Percentiles rank a stretch among this genome's conserved stretches.
Evolutionary conservation across 2,113 vertebrate species (phyloP).

Genomic region (Lepus americanus): DNA sequence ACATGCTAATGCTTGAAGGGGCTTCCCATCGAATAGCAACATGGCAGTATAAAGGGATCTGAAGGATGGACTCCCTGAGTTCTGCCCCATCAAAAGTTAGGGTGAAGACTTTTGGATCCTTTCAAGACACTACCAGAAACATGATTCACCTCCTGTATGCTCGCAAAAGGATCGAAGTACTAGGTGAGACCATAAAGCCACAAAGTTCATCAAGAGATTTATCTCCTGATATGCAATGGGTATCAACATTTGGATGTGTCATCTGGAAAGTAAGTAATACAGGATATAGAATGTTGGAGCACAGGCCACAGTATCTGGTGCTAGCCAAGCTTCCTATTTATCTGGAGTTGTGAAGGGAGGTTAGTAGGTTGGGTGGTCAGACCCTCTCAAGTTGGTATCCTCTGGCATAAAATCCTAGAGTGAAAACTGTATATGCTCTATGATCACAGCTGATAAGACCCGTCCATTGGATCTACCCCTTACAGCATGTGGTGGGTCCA

Average conservation of each 20-base stretch:
- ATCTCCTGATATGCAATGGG: neutral
- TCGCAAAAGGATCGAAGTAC: neutral
- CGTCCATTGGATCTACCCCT: neutral
- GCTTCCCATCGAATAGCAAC: neutral
- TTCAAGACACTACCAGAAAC: neutral
- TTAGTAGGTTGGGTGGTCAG: neutral
- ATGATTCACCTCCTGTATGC: neutral
- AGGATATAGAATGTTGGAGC: neutral
- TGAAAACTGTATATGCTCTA: neutral
- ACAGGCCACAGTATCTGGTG: neutral
- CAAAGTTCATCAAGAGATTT: constrained; percentile 36
- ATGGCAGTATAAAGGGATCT: neutral
- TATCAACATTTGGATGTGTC: neutral
- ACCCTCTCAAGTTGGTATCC: neutral
- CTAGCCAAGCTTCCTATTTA: neutral
- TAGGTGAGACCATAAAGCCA: neutral
- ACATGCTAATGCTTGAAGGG: neutral
- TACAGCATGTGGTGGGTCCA: neutral
- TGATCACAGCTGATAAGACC: neutral
- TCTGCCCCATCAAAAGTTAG: neutral
- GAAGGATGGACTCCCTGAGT: neutral
- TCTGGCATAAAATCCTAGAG: constrained; percentile 4
- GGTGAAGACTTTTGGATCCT: neutral
- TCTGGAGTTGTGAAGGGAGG: neutral
- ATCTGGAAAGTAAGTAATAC: neutral